Evolutionary conservation across 2,113 vertebrate genomes (phyloP).

Genomic region (Sialia sialis): DNA sequence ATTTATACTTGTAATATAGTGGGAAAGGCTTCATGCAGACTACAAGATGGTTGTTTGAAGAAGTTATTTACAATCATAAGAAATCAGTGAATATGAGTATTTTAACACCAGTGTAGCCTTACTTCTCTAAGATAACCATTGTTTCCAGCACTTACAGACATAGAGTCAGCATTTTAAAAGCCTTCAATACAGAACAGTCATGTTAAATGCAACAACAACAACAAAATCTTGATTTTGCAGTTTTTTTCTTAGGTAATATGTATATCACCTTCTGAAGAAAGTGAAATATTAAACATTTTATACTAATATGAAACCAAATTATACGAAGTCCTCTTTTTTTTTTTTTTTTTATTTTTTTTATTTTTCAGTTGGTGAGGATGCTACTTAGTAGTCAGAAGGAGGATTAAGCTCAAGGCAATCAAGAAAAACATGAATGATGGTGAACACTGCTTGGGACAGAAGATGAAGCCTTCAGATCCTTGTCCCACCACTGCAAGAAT

Average conservation of each 20-base stretch:
- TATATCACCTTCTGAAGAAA: background rate
- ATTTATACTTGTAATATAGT: background rate
- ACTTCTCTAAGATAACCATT: background rate
- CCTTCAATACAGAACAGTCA: background rate
- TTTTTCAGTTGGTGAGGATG: background rate
- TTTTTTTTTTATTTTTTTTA: background rate
- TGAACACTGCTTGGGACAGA: background rate
- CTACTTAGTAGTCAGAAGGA: background rate
- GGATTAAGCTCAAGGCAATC: background rate
- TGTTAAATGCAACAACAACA: background rate
- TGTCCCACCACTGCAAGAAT: background rate
- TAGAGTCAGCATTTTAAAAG: background rate
- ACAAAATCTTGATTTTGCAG: background rate
- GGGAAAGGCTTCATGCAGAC: background rate
- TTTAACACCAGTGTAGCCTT: background rate
- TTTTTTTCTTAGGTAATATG: background rate
- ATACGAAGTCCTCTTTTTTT: background rate
- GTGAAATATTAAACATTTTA: background rate
- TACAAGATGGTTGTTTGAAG: background rate
- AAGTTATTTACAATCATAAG: background rate
- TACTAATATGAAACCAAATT: background rate
- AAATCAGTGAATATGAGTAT: background rate
- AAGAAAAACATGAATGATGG: background rate
- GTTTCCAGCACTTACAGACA: background rate
- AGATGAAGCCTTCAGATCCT: background rate